A percentile compares a stretch with the other conserved stretches of the same genome.
Evolutionary conservation across 2,888 invertebrate genomes (phyloP).

Genomic region (Cerastis leucographa): DNA sequence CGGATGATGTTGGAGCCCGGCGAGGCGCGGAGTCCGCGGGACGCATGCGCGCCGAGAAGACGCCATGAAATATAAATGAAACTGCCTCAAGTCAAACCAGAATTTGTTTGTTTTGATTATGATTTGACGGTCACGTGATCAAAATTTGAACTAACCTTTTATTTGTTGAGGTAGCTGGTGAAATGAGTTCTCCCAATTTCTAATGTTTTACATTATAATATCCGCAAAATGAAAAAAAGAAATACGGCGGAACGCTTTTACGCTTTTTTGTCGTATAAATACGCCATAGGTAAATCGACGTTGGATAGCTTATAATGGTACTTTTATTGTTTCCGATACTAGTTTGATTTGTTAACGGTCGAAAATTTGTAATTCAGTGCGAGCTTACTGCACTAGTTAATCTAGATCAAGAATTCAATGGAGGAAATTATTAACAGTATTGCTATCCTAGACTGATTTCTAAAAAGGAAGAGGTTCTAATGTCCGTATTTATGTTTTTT

Average conservation of each 20-base stretch:
- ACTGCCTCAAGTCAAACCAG: background rate
- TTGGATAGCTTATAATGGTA: background rate
- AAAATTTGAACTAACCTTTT: background rate
- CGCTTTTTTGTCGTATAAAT: no score
- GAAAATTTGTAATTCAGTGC: background rate
- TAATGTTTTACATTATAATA: background rate
- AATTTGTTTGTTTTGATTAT: slow-evolving; percentile 14
- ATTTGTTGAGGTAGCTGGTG: background rate
- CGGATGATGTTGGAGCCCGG: background rate
- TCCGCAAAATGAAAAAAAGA: background rate
- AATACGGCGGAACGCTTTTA: background rate
- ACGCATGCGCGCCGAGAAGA: slow-evolving; percentile 18
- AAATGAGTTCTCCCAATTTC: background rate
- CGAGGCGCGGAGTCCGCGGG: background rate
- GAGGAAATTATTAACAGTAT: background rate
- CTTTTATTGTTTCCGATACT: background rate
- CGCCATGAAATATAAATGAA: background rate
- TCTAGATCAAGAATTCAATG: background rate
- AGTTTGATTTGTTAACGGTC: background rate
- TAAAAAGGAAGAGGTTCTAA: background rate
- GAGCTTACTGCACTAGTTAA: background rate
- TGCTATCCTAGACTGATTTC: background rate
- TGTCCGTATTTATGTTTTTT: background rate
- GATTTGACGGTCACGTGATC: background rate
- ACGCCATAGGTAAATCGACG: no score